phyloP scores from a whole-genome alignment of 2,797 vertebrate species.

The Silurus lanzhouensis region DNA sequence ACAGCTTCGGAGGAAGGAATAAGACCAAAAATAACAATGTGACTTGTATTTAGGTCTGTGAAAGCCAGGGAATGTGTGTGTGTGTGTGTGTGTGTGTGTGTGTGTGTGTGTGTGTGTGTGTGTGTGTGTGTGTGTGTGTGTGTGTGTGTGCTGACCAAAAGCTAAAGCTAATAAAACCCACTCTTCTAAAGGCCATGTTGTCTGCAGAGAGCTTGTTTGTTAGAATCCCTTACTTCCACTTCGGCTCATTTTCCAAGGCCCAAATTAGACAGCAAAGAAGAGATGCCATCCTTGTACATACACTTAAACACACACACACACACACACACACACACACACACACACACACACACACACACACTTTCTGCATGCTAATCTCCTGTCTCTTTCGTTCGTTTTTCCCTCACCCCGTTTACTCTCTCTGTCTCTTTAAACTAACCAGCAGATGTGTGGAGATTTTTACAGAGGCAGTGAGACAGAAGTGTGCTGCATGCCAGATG shows the following conservation, averaged over 20 bases:
- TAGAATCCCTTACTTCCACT: constrained; percentile 34
- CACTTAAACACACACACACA: constrained; percentile 22
- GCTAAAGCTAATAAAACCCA: constrained; percentile 33
- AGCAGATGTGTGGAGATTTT: constrained; percentile 1
- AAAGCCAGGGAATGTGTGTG: constrained; percentile 10
- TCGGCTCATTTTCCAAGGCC: constrained; percentile 46
- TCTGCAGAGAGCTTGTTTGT: constrained; percentile 46
- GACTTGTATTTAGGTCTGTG: not conserved
- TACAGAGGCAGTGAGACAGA: constrained; percentile 9
- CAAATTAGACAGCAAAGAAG: constrained; percentile 54
- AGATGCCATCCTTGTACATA: constrained; percentile 2
- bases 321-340: constrained; percentile 16
- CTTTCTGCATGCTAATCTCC: constrained; percentile 54
- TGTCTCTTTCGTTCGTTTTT: not conserved
- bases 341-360: constrained; percentile 32
- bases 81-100: constrained; percentile 22
- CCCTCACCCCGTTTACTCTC: not conserved
- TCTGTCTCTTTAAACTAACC: constrained; percentile 6
- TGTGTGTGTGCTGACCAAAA: constrained; percentile 14
- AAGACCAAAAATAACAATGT: constrained; percentile 21
- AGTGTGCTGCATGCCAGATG: not conserved
- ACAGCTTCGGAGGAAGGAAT: constrained; percentile 17
- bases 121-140: constrained; percentile 27
- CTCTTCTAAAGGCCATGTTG: constrained; percentile 48
- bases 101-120: constrained; percentile 13